Percentiles rank a stretch among this genome's conserved stretches.
phyloP scores from a whole-genome alignment of 2,797 vertebrate genomes.

The Oreochromis grahami region DNA sequence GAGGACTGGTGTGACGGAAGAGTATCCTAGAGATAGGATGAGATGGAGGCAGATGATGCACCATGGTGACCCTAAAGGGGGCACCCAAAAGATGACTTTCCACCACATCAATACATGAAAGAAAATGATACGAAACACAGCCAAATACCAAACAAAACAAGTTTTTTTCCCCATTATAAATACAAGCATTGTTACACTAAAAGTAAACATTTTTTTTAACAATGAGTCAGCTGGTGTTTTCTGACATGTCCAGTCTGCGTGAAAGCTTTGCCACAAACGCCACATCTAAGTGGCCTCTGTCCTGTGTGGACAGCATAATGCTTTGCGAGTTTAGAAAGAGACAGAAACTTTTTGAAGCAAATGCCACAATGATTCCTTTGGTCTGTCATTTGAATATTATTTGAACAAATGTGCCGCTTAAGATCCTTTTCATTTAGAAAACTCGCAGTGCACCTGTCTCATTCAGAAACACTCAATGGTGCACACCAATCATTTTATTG shows the following conservation, averaged over 20 bases:
- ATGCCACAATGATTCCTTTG: conserved; percentile 69
- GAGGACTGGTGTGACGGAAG: background rate
- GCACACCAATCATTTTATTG: conserved; percentile 15
- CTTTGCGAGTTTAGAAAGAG: conserved; percentile 78
- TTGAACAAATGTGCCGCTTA: conserved; percentile 3
- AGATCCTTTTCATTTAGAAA: conserved; percentile 17
- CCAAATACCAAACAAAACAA: background rate
- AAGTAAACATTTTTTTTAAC: background rate
- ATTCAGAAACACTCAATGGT: conserved; percentile 1
- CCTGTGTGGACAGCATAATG: conserved; percentile 79
- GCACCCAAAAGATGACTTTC: background rate
- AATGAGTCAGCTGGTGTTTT: conserved; percentile 66
- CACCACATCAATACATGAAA: background rate
- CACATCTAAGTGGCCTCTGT: conserved; percentile 78
- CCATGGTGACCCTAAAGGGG: background rate
- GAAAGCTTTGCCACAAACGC: conserved; percentile 79
- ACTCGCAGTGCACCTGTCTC: background rate
- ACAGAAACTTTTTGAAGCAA: conserved; percentile 76
- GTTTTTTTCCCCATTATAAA: background rate
- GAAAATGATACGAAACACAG: background rate
- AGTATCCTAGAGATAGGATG: background rate
- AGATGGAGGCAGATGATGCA: background rate
- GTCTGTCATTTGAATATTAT: conserved; percentile 26
- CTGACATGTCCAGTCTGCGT: conserved; percentile 77
- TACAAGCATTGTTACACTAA: background rate